Evolutionary conservation across 2,888 invertebrate genomes (phyloP), one percentile per base, ranked within the genome.

Genomic region (Oligia latruncula): DNA sequence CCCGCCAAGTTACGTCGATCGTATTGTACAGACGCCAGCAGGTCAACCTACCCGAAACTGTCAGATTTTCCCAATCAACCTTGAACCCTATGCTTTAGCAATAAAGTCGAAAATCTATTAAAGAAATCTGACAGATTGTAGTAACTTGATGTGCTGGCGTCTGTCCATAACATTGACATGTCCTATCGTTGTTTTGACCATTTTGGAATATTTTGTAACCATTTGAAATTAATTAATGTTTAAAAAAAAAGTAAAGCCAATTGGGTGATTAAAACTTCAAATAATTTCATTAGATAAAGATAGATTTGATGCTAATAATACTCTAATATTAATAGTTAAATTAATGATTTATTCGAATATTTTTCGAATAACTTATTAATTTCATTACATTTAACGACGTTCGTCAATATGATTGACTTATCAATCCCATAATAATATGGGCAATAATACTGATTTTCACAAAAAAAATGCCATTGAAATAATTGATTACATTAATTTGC

Each of bases 281-380:
- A 58, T 66, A 49, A 15, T 66, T 23, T 29, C 0, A 13, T 23
- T 40, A 23, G 9, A 71, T 52, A 13, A 70, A 23, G 52, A 52
- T 20, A 49, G n/a, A 20, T 70, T 43, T 29, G 11, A 29, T 0
- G 20, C 13, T 20, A 49, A 49, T 20, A 43, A 43, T 23, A 66
- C 52, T 52, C 46, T 46, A 46, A 49, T 49, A 15, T 49, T 49
- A 49, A 49, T 49, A 15, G 15, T 15, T 49, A 49, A 15, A 4
- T 15, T 49, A 15, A 15, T 15, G 4, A 15, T 49, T 49, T 15
- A 58, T 58, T 58, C 9, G 23, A 13, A n/a, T 9, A 23, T 20
- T 6, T 8, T 15, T 40, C 15, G 2, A 67, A 68, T 83, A 75
- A 75, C 88, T 88, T 66, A 73, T 43, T 52, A 20, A 20, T 73